Evolutionary conservation across 2,113 vertebrate genomes (phyloP).

Genomic region (Catagonus wagneri): DNA sequence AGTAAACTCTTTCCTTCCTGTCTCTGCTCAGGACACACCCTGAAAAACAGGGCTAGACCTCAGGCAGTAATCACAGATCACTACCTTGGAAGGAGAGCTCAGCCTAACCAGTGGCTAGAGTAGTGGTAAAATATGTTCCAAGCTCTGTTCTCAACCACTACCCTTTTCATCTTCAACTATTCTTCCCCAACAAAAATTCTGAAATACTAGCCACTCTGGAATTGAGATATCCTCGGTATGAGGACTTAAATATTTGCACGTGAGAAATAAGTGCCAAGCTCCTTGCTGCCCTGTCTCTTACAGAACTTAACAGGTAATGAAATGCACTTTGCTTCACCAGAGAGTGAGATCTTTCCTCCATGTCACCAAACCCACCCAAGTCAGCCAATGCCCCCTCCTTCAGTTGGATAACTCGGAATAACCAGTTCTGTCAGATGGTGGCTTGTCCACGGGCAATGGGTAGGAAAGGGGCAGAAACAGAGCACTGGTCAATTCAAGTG

Average conservation of each 20-base stretch:
- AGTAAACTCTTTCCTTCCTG: neutral
- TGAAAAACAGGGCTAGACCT: neutral
- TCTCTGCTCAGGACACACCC: neutral
- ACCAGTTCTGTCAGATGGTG: neutral
- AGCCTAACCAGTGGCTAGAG: neutral
- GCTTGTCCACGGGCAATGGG: neutral
- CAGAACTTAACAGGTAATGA: neutral
- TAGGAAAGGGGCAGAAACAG: neutral
- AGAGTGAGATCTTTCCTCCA: neutral
- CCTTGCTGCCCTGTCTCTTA: neutral
- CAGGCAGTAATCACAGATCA: neutral
- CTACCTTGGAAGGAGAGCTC: neutral
- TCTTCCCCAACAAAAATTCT: neutral
- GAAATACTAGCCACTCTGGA: neutral
- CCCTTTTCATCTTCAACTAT: neutral
- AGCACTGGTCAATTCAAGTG: neutral
- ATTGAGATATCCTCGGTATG: neutral
- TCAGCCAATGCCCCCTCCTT: too few relatives aligned
- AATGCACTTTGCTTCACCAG: neutral
- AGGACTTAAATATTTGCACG: neutral
- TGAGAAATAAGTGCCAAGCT: neutral
- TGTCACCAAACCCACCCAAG: neutral
- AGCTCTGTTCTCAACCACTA: neutral
- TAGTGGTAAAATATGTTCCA: neutral
- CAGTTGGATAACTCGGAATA: neutral